Percentiles rank a stretch among this genome's conserved stretches.
Evolutionary conservation across 1,140 invertebrate genomes (phyloP).

Genomic region (Uloborus diversus): DNA sequence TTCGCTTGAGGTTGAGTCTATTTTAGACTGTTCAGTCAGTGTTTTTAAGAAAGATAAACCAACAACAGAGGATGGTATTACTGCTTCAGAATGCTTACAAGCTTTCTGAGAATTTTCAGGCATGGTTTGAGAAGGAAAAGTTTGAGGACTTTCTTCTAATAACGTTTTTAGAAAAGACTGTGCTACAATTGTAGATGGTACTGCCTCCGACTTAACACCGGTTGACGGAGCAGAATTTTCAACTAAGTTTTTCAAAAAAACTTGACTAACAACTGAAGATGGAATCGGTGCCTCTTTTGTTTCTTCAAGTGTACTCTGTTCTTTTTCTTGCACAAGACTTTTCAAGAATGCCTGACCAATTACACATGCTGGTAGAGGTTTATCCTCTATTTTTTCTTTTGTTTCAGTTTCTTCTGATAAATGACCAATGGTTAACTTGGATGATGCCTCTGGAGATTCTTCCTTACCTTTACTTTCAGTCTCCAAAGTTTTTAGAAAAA

Average conservation of each 20-base stretch:
- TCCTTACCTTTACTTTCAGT: not conserved
- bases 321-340: conserved; percentile 3
- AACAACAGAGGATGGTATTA: conserved; percentile 5
- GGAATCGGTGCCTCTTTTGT: conserved; percentile 9
- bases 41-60: conserved; percentile 33
- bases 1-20: no score
- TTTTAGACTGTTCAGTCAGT: not conserved
- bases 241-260: conserved; percentile 36
- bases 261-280: conserved; percentile 36
- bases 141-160: not conserved
- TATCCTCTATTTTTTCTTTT: conserved; percentile 9
- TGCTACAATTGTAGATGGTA: conserved; percentile 17
- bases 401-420: not conserved
- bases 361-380: conserved; percentile 29
- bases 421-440: not conserved
- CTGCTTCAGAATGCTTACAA: not conserved
- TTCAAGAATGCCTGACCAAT: conserved; percentile 49
- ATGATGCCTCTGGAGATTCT: not conserved
- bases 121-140: no score
- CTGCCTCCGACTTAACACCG: no score
- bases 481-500: conserved; percentile 35
- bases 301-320: not conserved
- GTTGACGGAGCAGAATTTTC: not conserved
- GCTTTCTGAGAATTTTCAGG: no score
- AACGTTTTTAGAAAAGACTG: conserved; percentile 30